A percentile compares a stretch with the other conserved stretches of the same genome.
These are phyloP conservation scores for Paracyclopina nana DNA, from an alignment of 1,140 invertebrate genomes.

Conservation along the genomic window DNA sequence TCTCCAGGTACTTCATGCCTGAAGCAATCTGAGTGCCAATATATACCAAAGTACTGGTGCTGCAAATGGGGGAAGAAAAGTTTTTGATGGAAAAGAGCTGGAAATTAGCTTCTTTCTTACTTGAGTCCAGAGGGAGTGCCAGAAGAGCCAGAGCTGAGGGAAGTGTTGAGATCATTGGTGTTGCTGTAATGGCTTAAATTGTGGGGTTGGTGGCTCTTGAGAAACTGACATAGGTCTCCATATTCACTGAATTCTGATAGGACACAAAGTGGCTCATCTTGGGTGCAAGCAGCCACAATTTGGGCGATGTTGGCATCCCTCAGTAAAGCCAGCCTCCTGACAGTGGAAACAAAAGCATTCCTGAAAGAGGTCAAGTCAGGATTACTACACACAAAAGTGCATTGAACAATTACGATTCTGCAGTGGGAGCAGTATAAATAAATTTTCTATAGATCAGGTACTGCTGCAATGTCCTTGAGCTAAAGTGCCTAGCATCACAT, in stretches of 20 bases:
- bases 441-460: no score
- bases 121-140: no score
- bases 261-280: conserved; percentile 13
- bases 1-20: conserved; percentile 65
- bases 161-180: no score
- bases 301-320: conserved; percentile 10
- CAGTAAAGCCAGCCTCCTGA: background rate
- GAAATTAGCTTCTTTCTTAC: no score
- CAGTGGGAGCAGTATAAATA: no score
- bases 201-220: conserved; percentile 6
- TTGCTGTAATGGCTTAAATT: no score
- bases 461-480: no score
- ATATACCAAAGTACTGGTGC: conserved; percentile 32
- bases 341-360: background rate
- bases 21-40: conserved; percentile 51
- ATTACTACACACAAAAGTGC: no score
- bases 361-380: background rate
- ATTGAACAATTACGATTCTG: no score
- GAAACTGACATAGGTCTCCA: conserved; percentile 3
- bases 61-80: conserved; percentile 2
- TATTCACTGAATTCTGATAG: conserved; percentile 2
- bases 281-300: background rate
- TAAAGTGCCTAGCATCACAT: no score
- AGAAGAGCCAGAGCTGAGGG: no score
- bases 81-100: no score